Conservation (phyloP, 2,888 invertebrate genomes). For the Aphodius granarius region DNA sequence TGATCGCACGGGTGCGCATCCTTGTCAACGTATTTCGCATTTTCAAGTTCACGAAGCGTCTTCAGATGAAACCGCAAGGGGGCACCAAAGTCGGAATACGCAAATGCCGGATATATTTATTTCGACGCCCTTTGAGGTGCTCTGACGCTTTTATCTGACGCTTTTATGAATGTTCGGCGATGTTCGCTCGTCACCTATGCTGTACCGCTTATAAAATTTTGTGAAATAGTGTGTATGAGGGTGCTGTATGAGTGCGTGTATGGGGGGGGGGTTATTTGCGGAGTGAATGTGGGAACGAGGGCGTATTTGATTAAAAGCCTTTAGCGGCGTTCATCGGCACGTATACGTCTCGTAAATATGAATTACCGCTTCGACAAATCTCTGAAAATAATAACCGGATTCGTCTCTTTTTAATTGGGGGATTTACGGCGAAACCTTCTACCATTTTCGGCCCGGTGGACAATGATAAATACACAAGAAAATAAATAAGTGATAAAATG, state of each 20-base stretch:
- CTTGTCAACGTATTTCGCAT: not conserved
- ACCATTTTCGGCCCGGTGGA: not conserved
- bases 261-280: not conserved
- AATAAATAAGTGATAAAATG: not conserved
- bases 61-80: not conserved
- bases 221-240: not conserved
- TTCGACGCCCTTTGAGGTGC: too few species aligned
- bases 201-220: not conserved
- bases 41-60: not conserved
- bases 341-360: not conserved
- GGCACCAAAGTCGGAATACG: not conserved
- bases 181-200: not conserved
- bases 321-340: not conserved
- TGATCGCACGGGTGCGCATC: not conserved
- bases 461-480: not conserved
- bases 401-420: not conserved
- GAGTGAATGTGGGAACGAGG: not conserved
- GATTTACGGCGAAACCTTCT: not conserved
- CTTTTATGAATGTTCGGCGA: not conserved
- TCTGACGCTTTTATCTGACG: not conserved
- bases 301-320: not conserved
- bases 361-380: not conserved
- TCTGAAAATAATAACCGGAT: not conserved
- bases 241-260: not conserved
- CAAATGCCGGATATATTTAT: not conserved